Conservation (phyloP, 2,113 vertebrate species). For the Proterorhinus semilunaris region DNA sequence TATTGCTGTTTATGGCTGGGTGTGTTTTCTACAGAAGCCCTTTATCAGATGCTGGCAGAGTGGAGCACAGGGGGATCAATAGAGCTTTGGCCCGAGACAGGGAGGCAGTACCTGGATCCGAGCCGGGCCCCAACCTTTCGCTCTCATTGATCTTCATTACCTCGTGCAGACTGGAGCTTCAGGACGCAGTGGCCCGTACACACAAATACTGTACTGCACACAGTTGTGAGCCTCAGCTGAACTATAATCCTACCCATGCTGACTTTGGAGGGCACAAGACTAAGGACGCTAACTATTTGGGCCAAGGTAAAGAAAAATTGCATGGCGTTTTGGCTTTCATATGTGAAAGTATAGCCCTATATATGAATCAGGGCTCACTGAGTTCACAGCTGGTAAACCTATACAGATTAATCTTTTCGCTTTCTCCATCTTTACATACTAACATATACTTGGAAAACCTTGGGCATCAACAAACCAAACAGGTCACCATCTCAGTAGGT, state of each 20-base stretch:
- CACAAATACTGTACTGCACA: slow-evolving; percentile 21
- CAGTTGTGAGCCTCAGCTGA: slow-evolving; percentile 2
- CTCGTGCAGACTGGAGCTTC: slow-evolving; percentile 54
- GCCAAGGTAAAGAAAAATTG: neutral
- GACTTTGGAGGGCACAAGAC: slow-evolving; percentile 12
- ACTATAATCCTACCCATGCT: slow-evolving; percentile 12
- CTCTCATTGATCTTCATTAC: slow-evolving; percentile 81
- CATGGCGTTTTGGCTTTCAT: neutral
- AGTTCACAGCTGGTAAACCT: too few species aligned
- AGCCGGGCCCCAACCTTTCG: slow-evolving; percentile 64
- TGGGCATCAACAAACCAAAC: too few species aligned
- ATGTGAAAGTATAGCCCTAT: neutral
- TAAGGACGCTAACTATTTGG: slow-evolving; percentile 3
- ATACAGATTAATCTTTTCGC: too few species aligned
- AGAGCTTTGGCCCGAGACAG: slow-evolving; percentile 73
- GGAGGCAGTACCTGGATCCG: slow-evolving; percentile 74
- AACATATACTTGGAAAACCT: too few species aligned
- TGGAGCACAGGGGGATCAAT: slow-evolving; percentile 73
- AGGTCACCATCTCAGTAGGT: too few species aligned
- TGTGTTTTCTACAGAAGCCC: slow-evolving; percentile 36
- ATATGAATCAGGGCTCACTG: too few species aligned
- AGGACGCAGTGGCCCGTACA: slow-evolving; percentile 43
- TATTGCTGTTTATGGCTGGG: slow-evolving; percentile 18
- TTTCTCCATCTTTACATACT: too few species aligned
- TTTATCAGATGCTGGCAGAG: slow-evolving; percentile 76